phyloP scores from a whole-genome alignment of 2,888 invertebrate genomes.

The Stomorhina lunata region DNA sequence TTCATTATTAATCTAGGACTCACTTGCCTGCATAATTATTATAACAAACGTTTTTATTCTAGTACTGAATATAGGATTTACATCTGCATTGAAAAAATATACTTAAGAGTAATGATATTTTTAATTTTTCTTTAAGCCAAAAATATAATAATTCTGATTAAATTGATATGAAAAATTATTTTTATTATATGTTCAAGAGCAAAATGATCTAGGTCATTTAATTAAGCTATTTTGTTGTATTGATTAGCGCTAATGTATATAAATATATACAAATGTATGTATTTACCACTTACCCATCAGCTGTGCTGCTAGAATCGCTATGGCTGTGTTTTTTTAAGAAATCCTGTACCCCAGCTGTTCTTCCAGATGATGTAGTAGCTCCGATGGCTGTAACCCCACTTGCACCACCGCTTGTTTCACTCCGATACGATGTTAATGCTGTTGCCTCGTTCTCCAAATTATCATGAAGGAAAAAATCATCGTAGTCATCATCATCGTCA shows the following conservation, averaged over 20 bases:
- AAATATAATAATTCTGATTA: too few species aligned
- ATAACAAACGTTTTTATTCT: too few species aligned
- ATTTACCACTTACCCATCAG: conserved; percentile 70
- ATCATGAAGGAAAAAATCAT: conserved; percentile 38
- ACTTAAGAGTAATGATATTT: too few species aligned
- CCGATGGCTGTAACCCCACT: conserved; percentile 24
- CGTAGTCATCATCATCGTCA: conserved; percentile 59
- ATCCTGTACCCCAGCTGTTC: conserved; percentile 69
- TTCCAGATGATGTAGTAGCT: conserved; percentile 9
- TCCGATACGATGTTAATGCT: conserved; percentile 45
- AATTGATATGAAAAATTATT: too few species aligned
- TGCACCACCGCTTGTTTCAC: conserved; percentile 52
- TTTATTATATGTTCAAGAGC: too few species aligned
- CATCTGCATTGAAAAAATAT: not conserved
- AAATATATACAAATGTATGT: too few species aligned
- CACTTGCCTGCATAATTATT: not conserved
- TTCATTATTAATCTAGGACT: not conserved
- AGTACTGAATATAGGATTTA: too few species aligned
- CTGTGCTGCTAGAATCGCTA: conserved; percentile 68
- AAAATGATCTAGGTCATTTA: too few species aligned
- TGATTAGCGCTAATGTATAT: too few species aligned
- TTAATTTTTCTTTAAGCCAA: too few species aligned
- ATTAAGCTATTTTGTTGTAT: too few species aligned
- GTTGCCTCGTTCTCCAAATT: conserved; percentile 42
- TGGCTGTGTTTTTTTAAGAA: conserved; percentile 69